Base-by-base conservation (phyloP, 2,797 vertebrate genomes). In the Scolopax rusticola region DNA sequence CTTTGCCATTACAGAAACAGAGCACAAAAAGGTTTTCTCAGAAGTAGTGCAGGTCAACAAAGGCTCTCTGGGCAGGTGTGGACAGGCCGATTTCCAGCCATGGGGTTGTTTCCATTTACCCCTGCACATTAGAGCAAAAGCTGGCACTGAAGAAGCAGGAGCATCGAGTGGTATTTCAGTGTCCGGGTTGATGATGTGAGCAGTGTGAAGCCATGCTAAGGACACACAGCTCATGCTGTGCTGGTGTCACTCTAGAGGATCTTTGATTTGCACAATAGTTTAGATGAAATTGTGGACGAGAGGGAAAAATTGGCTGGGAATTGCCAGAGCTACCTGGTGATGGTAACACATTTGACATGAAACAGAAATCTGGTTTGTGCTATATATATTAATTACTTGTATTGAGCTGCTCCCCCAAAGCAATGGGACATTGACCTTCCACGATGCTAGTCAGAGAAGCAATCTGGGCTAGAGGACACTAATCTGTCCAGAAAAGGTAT, bases 81-180 rank as follows among this genome's bases (percentile, higher is more conserved):
- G 40, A 41, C 12, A 15, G 40, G 30, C 9, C 25, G 57, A 8
- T 40, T 45, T 47, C 36, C 74, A 81, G 53, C 13, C 43, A 50
- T 0, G 1, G 54, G 12, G 23, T 14, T 21, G 12, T 8, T 48
- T 61, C 11, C 30, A 2, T 27, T 25, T 51, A 20, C 11, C 51
- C 56, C 20, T 59, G 6, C 0, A 0, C 3, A 16, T 40, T 21
- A 82, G 6, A 75, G 32, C 30, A 63, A 40, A n/a, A 5, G 5
- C 32, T 47, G 48, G 10, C 50, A 25, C 25, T 45, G 73, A 40
- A 21, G 40, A 25, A 4, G 15, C 12, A 8, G 21, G 23, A 63
- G 27, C 27, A 16, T 19, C 4, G 0, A 59, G 27, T 7, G 18
- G 7, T 16, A 7, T 50, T 89, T 71, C 56, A 84, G 67, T 30